Percentiles rank a stretch among this genome's conserved stretches.
Evolutionary conservation across 1,140 invertebrate species (phyloP).

Genomic region (Drosophila chauvacae): DNA sequence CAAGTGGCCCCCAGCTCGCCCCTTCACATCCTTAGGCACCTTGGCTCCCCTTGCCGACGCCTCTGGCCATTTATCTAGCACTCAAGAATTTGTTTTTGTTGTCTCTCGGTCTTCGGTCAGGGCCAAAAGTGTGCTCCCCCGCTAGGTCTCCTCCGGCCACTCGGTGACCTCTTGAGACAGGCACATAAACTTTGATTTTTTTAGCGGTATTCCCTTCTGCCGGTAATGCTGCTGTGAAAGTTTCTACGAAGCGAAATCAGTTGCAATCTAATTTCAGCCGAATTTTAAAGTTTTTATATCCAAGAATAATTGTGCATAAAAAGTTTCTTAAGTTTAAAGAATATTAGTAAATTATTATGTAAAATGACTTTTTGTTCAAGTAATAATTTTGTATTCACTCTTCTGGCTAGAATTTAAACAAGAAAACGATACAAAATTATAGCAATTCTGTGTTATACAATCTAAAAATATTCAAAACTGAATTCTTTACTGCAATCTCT

Average conservation of each 20-base stretch:
- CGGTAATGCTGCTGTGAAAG: slow-evolving; percentile 28
- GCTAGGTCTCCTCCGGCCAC: slow-evolving; percentile 23
- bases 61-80: slow-evolving; percentile 64
- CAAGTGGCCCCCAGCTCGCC: slow-evolving; percentile 34
- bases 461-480: background rate
- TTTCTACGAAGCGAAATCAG: background rate
- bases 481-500: background rate
- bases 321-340: background rate
- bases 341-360: no score
- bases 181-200: slow-evolving; percentile 66
- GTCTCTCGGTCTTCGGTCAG: slow-evolving; percentile 42
- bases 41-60: slow-evolving; percentile 19
- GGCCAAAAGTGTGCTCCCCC: slow-evolving; percentile 59
- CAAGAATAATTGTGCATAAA: background rate
- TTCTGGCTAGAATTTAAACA: background rate
- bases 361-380: no score
- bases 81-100: slow-evolving; percentile 63
- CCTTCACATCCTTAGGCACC: background rate
- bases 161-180: slow-evolving; percentile 64
- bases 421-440: background rate
- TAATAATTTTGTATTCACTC: no score
- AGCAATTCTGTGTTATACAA: background rate
- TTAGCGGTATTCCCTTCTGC: slow-evolving; percentile 1
- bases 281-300: background rate
- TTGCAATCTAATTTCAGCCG: background rate